A percentile compares a stretch with the other conserved stretches of the same genome.
phyloP scores from a whole-genome alignment of 2,113 vertebrate genomes.

The Lota lota region DNA sequence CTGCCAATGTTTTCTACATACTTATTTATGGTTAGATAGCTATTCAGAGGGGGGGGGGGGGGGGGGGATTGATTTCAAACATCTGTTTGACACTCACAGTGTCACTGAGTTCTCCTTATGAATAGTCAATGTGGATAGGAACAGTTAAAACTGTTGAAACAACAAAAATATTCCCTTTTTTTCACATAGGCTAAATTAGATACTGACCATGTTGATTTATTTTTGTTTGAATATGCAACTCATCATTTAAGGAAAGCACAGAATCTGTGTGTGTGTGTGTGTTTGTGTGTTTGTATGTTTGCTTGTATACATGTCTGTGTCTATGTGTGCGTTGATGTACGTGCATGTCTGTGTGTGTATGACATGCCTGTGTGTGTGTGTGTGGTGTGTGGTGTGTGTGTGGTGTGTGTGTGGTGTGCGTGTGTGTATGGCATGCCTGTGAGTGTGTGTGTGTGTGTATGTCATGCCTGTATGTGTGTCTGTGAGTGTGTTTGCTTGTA shows the following conservation, averaged over 20 bases:
- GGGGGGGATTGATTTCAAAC: neutral
- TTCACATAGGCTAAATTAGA: no score
- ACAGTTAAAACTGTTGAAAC: no score
- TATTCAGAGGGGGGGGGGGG: neutral
- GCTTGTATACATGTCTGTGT: constrained; percentile 1
- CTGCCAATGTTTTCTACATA: neutral
- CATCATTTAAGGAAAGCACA: neutral
- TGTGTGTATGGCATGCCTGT: constrained; percentile 11
- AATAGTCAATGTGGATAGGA: no score
- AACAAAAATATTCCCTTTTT: no score
- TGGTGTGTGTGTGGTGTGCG: neutral
- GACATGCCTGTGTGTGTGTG: constrained; percentile 8
- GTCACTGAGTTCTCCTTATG: no score
- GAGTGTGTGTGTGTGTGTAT: constrained; percentile 1
- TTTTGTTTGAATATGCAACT: no score
- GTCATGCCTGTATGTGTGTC: neutral
- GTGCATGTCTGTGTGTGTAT: no score
- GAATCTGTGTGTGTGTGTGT: neutral
- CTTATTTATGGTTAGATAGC: neutral
- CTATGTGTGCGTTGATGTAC: constrained; percentile 5
- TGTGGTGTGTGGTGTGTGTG: constrained; percentile 4
- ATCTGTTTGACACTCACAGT: neutral
- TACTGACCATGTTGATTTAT: no score
- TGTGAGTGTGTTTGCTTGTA: neutral
- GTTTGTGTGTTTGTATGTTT: constrained; percentile 2